A percentile compares a stretch with the other conserved stretches of the same genome.
phyloP scores from a whole-genome alignment of 2,797 vertebrate genomes.

The Cryptoprocta ferox region DNA sequence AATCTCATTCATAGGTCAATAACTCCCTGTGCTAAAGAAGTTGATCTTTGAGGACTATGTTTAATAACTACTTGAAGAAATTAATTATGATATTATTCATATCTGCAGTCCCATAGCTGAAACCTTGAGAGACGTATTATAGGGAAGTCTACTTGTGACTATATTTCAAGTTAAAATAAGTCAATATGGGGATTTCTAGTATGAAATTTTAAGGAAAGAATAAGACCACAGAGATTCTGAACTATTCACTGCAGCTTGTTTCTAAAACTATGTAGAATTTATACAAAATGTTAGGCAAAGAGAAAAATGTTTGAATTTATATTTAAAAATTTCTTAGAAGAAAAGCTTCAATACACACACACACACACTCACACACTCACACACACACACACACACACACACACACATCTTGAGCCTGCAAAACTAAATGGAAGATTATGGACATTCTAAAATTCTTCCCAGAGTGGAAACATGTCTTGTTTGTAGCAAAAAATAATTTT shows the following conservation, averaged over 20 bases:
- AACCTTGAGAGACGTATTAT: background rate
- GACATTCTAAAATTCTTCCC: background rate
- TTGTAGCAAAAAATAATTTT: background rate
- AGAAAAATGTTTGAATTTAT: constrained; percentile 3
- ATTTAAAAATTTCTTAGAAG: background rate
- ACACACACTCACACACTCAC: background rate
- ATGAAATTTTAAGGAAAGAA: constrained; percentile 15
- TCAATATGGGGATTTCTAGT: background rate
- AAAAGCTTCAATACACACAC: background rate
- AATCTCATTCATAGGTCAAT: background rate
- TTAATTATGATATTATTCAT: background rate
- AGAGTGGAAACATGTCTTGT: background rate
- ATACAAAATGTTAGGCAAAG: background rate
- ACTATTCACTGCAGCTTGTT: background rate
- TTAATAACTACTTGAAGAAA: constrained; percentile 41
- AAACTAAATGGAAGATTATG: background rate
- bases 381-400: background rate
- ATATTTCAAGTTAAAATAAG: constrained; percentile 35
- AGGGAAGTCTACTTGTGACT: background rate
- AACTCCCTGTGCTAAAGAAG: background rate
- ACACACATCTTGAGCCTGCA: background rate
- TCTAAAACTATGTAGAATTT: constrained; percentile 13
- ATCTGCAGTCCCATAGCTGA: background rate
- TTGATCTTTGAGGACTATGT: background rate
- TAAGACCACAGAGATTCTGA: background rate